Conservation (phyloP, 2,888 invertebrate species). For the Lasioglossum vierecki region DNA sequence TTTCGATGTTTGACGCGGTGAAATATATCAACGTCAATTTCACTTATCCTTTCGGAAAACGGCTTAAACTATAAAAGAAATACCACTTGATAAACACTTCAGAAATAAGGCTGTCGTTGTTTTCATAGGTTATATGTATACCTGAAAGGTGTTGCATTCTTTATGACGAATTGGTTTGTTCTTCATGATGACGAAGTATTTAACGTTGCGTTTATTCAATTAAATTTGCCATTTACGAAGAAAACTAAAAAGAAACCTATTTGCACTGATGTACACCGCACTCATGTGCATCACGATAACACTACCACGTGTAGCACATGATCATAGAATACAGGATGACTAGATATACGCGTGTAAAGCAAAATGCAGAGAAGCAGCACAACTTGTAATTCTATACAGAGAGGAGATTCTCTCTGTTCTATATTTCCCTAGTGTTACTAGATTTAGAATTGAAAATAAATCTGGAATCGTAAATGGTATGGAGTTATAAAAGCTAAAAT, state of each 20-base stretch:
- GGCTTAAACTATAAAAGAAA: conserved; percentile 89
- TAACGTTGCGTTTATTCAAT: neutral
- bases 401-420: too few relatives aligned
- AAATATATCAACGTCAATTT: conserved; percentile 94
- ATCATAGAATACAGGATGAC: neutral
- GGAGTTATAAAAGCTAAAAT: too few relatives aligned
- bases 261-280: neutral
- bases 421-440: too few relatives aligned
- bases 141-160: conserved; percentile 91
- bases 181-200: conserved; percentile 85
- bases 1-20: conserved; percentile 93
- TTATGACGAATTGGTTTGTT: conserved; percentile 90
- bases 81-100: neutral
- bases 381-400: too few relatives aligned
- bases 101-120: neutral
- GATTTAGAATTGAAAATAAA: too few relatives aligned
- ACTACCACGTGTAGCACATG: neutral
- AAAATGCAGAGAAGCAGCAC: too few relatives aligned
- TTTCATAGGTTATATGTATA: conserved; percentile 81
- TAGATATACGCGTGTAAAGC: too few relatives aligned
- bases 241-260: neutral
- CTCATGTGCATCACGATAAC: conserved; percentile 23
- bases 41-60: conserved; percentile 93
- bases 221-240: neutral
- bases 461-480: too few relatives aligned